Conservation (phyloP, 2,113 vertebrate species). For the Lasiurus borealis region DNA sequence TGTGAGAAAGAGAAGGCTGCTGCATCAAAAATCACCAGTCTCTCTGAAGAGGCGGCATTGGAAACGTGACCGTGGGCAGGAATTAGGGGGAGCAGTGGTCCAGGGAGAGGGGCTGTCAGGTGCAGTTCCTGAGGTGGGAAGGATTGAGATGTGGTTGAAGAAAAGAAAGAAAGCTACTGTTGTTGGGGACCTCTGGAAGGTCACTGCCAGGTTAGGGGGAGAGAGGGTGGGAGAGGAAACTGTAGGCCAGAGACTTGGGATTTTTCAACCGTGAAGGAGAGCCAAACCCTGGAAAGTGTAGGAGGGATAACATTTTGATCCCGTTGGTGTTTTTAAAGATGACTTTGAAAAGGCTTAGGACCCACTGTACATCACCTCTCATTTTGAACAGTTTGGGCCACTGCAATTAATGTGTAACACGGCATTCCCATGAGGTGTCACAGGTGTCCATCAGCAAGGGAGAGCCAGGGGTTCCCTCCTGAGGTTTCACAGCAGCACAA, state of each 20-base stretch:
- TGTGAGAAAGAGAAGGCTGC: not conserved
- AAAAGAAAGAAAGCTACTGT: not conserved
- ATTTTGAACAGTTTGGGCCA: not conserved
- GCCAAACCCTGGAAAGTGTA: not conserved
- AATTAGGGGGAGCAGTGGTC: not conserved
- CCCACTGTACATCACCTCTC: not conserved
- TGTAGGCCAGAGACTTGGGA: too few species aligned
- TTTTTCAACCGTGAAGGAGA: conserved; percentile 23
- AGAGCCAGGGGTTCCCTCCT: not conserved
- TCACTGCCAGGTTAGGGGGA: not conserved
- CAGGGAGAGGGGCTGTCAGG: not conserved
- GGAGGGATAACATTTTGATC: not conserved
- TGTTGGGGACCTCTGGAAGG: not conserved
- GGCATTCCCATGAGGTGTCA: not conserved
- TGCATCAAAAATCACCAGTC: not conserved
- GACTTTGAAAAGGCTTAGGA: not conserved
- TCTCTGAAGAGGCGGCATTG: not conserved
- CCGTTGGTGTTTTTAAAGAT: conserved; percentile 29
- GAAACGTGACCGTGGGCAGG: not conserved
- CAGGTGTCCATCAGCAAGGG: not conserved
- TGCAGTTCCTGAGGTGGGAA: not conserved
- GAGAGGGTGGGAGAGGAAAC: not conserved
- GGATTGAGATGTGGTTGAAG: not conserved
- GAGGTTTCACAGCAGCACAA: not conserved
- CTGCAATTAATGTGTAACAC: not conserved